Evolutionary conservation across 2,797 vertebrate genomes (phyloP).

Genomic region (Babyrousa celebensis): DNA sequence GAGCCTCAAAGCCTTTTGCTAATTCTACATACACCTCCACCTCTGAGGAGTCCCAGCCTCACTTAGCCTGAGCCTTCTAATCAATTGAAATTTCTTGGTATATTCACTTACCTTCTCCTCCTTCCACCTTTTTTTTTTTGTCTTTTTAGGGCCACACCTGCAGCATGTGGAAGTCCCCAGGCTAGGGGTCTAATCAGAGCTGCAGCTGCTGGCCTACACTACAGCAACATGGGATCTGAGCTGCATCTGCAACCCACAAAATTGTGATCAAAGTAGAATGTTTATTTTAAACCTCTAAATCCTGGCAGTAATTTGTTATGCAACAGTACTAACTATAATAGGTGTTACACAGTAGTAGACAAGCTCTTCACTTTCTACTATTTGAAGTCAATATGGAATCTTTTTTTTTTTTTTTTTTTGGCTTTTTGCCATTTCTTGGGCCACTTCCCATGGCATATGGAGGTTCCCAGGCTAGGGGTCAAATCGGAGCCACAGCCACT

Average conservation of each 20-base stretch:
- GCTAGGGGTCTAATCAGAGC: too few species aligned
- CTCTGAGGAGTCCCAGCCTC: neutral
- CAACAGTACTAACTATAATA: neutral
- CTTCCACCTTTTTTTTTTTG: neutral
- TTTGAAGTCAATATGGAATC: conserved; percentile 7
- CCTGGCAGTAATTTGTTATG: conserved; percentile 10
- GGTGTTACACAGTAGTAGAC: neutral
- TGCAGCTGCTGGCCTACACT: too few species aligned
- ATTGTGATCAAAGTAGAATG: conserved; percentile 1
- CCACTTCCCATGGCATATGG: too few species aligned
- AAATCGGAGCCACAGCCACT: too few species aligned
- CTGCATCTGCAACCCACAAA: neutral
- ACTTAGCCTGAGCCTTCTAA: neutral
- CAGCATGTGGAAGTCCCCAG: too few species aligned
- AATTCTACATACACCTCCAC: conserved; percentile 16
- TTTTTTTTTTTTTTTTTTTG: too few species aligned
- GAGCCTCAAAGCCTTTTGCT: conserved; percentile 6
- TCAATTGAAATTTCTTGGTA: conserved; percentile 18
- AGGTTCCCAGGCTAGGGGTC: too few species aligned
- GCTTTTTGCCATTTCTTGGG: too few species aligned
- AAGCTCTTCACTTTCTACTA: conserved; percentile 1
- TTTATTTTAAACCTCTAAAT: conserved; percentile 35
- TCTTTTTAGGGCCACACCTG: too few species aligned
- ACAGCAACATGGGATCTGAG: too few species aligned
- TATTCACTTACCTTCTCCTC: neutral